Evolutionary conservation across 2,888 invertebrate species (phyloP), one percentile per base, ranked within the genome.

Genomic region (Lithophane ornitopus): DNA sequence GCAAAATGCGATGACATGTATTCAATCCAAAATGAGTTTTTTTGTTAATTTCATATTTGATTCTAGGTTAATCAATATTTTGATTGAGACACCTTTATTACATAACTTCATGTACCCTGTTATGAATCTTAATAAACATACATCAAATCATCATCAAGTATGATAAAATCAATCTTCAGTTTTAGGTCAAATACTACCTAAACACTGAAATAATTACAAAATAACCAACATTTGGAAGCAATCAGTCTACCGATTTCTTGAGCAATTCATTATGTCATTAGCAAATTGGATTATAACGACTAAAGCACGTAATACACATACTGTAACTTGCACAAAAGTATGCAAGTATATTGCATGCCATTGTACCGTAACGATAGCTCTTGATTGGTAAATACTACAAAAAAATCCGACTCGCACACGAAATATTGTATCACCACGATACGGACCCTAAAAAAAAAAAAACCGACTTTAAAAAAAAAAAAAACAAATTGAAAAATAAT

Each of bases 181-280:
- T 22, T 14, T 81, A 68, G 84, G 80, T 63, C 74, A 80, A 9
- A 54, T 16, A 65, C 44, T 56, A n/a, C n/a, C n/a, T n/a, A 41
- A 80, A 75, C 58, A 59, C 58, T 52, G n/a, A 12, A 46, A 46
- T 62, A 62, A 84, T 82, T 71, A 67, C 80, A 59, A 75, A 84
- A 82, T 70, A 26, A 9, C 22, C 8, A 66, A 63, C 54, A 62
- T 73, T 79, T 74, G 56, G 44, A 54, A 54, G 52, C 58, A 65
- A 41, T 56, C 22, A 54, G 28, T 68, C n/a, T 12, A 46, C 12
- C 49, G 2, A 67, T 67, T 54, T 62, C 52, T 76, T 81, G n/a
- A 52, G 69, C 28, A 67, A 82, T 62, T 54, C 26, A 44, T 75
- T 77, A 85, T 74, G 76, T 77, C 68, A 81, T 69, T 76, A n/a